These are phyloP conservation scores for Montipora capitata DNA, from an alignment of 92 coral and sea anemone genomes.

Conservation along the genomic window DNA sequence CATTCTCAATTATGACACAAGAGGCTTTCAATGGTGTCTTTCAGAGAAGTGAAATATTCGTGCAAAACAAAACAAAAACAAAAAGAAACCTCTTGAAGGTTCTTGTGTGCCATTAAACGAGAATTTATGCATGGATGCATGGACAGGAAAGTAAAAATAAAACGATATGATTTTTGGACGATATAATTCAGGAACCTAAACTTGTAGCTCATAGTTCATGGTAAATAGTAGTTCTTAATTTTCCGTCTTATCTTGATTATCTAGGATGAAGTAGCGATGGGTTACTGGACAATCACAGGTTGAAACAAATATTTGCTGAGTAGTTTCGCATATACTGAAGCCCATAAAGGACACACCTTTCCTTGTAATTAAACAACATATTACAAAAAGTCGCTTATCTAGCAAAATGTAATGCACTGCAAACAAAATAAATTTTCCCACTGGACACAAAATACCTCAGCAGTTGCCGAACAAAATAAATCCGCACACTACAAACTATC, in stretches of 20 bases:
- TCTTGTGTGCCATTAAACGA: neutral
- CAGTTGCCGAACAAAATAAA: too few relatives aligned
- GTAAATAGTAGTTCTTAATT: neutral
- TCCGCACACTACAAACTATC: too few relatives aligned
- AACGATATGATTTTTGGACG: slow-evolving; percentile 7
- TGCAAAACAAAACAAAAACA: slow-evolving; percentile 1
- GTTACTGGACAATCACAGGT: neutral
- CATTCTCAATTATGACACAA: neutral
- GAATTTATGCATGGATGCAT: neutral
- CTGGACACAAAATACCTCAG: too few relatives aligned
- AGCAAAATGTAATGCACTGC: neutral
- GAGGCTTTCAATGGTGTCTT: neutral
- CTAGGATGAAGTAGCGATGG: neutral
- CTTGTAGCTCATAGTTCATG: slow-evolving; percentile 2
- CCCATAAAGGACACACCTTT: neutral
- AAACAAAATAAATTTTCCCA: neutral
- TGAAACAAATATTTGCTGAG: neutral
- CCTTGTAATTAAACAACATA: too few relatives aligned
- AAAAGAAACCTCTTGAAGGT: neutral
- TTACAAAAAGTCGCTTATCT: too few relatives aligned
- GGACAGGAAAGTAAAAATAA: slow-evolving; percentile 9
- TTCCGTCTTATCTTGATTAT: neutral
- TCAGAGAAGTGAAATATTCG: slow-evolving; percentile 4
- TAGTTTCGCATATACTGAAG: neutral
- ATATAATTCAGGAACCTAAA: slow-evolving; percentile 3